These are phyloP conservation scores for Cebidichthys violaceus DNA, from an alignment of 2,113 vertebrate species.

Conservation along the genomic window DNA sequence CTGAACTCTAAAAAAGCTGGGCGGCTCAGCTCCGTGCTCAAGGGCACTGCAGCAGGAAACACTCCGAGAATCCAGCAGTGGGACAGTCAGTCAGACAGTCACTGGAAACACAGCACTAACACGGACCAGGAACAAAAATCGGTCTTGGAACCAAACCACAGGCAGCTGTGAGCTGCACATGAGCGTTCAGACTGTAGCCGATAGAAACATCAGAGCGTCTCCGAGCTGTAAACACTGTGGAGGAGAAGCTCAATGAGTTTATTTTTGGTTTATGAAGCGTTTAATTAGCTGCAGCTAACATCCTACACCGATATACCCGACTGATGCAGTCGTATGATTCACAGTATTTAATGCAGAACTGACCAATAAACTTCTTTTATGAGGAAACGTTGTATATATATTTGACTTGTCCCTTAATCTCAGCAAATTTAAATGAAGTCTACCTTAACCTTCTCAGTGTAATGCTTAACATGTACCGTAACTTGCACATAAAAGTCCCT, in stretches of 20 bases:
- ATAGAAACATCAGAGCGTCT: conserved; percentile 7
- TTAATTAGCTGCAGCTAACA: conserved; percentile 25
- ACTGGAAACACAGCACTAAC: background rate
- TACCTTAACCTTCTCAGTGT: conserved; percentile 1
- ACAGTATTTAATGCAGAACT: background rate
- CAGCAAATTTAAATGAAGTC: background rate
- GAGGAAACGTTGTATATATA: background rate
- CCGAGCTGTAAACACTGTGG: background rate
- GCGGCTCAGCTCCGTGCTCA: background rate
- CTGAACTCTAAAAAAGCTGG: no score
- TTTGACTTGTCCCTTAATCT: background rate
- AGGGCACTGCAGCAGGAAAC: background rate
- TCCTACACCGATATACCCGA: background rate
- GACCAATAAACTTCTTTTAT: conserved; percentile 10
- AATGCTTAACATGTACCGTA: background rate
- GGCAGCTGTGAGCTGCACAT: background rate
- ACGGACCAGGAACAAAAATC: background rate
- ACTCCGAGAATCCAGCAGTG: background rate
- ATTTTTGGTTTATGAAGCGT: conserved; percentile 31
- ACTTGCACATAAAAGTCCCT: background rate
- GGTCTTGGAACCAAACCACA: background rate
- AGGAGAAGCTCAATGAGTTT: conserved; percentile 14
- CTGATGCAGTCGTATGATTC: background rate
- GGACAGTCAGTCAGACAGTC: background rate
- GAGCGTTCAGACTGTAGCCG: background rate